Evolutionary conservation across 2,797 vertebrate species (phyloP), one percentile per base, ranked within the genome.

Genomic region (Centropyge bicolor): DNA sequence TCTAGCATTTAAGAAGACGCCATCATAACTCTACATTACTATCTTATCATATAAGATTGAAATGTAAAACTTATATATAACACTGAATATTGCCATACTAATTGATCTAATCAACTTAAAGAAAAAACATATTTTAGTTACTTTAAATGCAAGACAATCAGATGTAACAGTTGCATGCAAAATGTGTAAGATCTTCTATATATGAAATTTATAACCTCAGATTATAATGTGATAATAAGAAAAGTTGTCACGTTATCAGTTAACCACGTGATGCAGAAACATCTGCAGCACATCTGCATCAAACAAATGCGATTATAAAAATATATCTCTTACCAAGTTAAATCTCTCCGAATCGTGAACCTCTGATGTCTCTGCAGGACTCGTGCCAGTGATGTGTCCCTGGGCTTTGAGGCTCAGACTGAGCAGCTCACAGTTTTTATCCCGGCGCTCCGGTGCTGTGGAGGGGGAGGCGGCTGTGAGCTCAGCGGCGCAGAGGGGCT

Each of bases 361-460:
- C 27, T 78, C 8, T 76, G 0, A 13, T 24, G 16, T 49, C 8
- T 76, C 5, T 52, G 75, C 41, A 64, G 80, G 1, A 19, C 43
- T 13, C 1, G 8, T 9, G 31, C 20, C 31, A 0, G 20, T 49
- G 46, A 20, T n/a, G 27, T 20, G 52, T 79, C 70, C 16, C 40
- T 1, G 0, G 45, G 65, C 6, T 43, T 8, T 46, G 45, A 67
- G 36, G 57, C 80, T 80, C 17, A 6, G 35, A 35, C 17, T 86
- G 86, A 10, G 11, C 40, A 1, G 54, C 16, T 46, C 22, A 20
- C 67, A 2, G 70, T 51, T 89, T 92, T 88, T 89, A 91, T 89
- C n/a, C 5, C 16, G 27, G 19, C 20, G 22, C 70, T 55, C 41
- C 51, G 57, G 73, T 69, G 19, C 45, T 6, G 46, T 27, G 17